Evolutionary conservation across 92 coral and sea anemone genomes (phyloP), one percentile per base, ranked within the genome.

Genomic region (Epizoanthus illoricatus): DNA sequence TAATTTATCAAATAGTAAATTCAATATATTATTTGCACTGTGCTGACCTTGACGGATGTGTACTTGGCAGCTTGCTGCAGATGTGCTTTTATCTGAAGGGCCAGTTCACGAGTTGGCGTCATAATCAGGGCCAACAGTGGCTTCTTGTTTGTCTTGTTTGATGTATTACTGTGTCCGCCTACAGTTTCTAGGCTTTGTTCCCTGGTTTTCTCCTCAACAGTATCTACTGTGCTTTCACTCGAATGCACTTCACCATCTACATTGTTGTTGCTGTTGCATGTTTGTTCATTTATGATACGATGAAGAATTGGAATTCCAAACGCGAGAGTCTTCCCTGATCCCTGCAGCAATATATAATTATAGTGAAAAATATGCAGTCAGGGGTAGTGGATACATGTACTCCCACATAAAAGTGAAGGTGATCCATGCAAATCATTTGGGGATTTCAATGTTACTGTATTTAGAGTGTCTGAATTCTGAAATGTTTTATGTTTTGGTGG

Each of bases 91-190:
- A 96, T 88, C 87, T 96, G 99, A 71, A 96, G 65, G 7, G 98
- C 99, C 70, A 96, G 82, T 79, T 96, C 99, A 56, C 99, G 90
- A 4, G 99, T 96, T 23, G 99, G 99, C 17, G 99, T 91, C 91
- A 96, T 94, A 43, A 96, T 90, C 20, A 93, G 80, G 0, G 94
- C 99, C 45, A 80, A 61, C 21, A 96, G 80, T 0, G 97, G 91
- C 49, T 40, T 78, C 7, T 43, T 64, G 33, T 4, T 7, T 7
- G 71, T 78, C 7, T 43, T 64, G 33, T 4, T 7, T 7, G 71
- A 20, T 40, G 72, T 69, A 15, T 57, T 47, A n/a, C 16, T 33
- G 20, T 24, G n/a, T 7, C 16, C n/a, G 9, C 28, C 43, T 12
- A 4, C 60, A 45, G 62, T 19, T 58, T 42, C 81, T 54, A n/a